Base-by-base conservation (phyloP, 2,888 invertebrate species). In the Mechanitis mazaeus region DNA sequence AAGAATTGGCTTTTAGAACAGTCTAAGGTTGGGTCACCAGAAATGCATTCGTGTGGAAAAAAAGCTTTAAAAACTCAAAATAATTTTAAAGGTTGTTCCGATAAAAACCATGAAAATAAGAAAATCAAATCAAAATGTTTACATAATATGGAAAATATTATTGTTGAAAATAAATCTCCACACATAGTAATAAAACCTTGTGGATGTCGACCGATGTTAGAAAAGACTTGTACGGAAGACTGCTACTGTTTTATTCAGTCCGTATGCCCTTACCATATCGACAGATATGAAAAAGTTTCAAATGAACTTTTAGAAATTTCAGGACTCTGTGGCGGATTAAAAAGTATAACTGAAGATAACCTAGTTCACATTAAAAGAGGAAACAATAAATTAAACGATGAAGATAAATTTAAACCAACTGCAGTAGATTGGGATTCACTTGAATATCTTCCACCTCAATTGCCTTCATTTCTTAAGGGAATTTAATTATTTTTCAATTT, bases 371-470 rank as follows among this genome's bases (percentile, higher is more conserved):
- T 7, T 45, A 46, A 50, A 11, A n/a, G 45, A 58, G 54, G 54
- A 28, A 56, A 46, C 28, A 7, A n/a, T n/a, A 20, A 9, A 58
- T 20, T 56, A 50, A 59, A 53, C 56, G 28, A 28, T 50, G n/a
- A 56, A 12, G 6, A 64, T 50, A 46, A 54, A 55, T 11, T 38
- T 54, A 45, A 61, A 56, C 53, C 9, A 11, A 31, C 35, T 5
- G 28, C 31, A 12, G 46, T 46, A 33, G 59, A 66, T 60, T 78
- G 75, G 76, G 76, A 83, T 69, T 78, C 81, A 9, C 70, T 85
- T 45, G 71, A 75, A 31, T 77, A 66, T 66, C 68, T 86, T 55
- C 83, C 83, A 2, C 84, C 79, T 0, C 87, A 86, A 64, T 69
- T 87, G 35, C 87, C 87, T 6, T 59, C 68, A 7, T 86, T 86